Evolutionary conservation across 2,888 invertebrate genomes (phyloP).

Genomic region (Pollenia griseotomentosa): DNA sequence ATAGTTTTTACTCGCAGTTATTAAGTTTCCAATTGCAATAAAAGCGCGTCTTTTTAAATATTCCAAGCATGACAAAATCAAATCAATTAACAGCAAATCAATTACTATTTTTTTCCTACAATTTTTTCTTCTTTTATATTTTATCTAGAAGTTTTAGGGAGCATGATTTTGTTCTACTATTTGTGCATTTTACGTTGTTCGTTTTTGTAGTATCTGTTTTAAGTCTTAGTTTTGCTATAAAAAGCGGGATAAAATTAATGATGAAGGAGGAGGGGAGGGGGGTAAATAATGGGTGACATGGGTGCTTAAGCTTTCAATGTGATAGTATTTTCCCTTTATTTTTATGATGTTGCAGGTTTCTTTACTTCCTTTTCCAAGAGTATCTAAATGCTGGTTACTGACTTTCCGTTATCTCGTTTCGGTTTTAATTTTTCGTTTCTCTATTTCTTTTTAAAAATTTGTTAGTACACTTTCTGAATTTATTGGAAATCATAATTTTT

Average conservation of each 20-base stretch:
- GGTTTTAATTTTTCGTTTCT: slow-evolving; percentile 5
- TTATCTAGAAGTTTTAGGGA: slow-evolving; percentile 5
- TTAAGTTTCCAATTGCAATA: slow-evolving; percentile 64
- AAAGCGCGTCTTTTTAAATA: slow-evolving; percentile 62
- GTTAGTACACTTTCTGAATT: slow-evolving; percentile 52
- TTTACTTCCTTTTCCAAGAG: slow-evolving; percentile 24
- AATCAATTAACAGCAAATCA: slow-evolving; percentile 77
- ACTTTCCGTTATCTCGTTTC: slow-evolving; percentile 30
- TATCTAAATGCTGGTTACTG: slow-evolving; percentile 51
- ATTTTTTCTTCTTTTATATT: background rate
- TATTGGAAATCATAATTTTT: slow-evolving; percentile 53
- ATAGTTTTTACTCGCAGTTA: slow-evolving; percentile 33
- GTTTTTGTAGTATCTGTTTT: slow-evolving; percentile 3
- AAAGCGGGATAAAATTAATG: background rate
- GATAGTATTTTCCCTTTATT: slow-evolving; percentile 14
- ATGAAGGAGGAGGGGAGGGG: background rate
- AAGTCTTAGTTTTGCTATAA: background rate
- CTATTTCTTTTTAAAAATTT: slow-evolving; percentile 7
- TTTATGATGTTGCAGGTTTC: slow-evolving; percentile 30
- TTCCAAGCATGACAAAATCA: slow-evolving; percentile 75
- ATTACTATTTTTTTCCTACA: slow-evolving; percentile 65
- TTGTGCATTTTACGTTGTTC: slow-evolving; percentile 27
- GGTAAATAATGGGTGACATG: background rate
- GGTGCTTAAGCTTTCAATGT: slow-evolving; percentile 9
- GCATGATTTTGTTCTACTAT: slow-evolving; percentile 6